Base-by-base conservation (phyloP, 1,140 invertebrate species). In the Zaprionus ghesquierei region DNA sequence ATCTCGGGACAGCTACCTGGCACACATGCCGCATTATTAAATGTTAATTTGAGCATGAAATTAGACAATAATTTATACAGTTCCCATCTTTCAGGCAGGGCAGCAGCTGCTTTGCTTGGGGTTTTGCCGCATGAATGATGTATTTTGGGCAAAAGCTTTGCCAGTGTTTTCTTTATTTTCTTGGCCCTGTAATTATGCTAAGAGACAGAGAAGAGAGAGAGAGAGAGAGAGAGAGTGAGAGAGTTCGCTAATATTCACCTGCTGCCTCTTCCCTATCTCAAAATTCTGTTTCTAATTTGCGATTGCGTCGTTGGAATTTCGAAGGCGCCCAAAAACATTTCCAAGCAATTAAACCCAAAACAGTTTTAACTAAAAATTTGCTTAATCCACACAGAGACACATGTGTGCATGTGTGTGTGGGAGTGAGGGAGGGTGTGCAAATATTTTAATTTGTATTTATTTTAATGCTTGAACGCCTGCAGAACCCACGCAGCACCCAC, bases 391-490 rank as follows among this genome's bases (percentile, higher is more conserved):
- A 46, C 3, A 58, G 12, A 63, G 51, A 41, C 33, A 33, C 31
- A 29, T 29, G 2, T 29, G 3, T 29, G 3, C 27, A 4, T 2
- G 1, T 29, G 5, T 29, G 27, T 29, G 27, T 5, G 27, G 5
- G 27, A 3, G 27, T 29, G 27, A 6, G 2, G 6, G 35, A 53
- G 29, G 72, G 51, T 46, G 50, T 12, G 50, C 20, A 86, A 82
- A 82, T 89, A 87, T 86, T 89, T 86, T 82, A 86, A 86, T 86
- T 86, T 86, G 79, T 89, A 87, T 86, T 86, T 89, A 89, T 82
- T 86, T 86, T 89, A 86, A 86, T 86, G 82, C 79, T 82, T 56
- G 75, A 89, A 86, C 82, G 84, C 82, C 58, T 77, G 59, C 61
- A n/a, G n/a, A n/a, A n/a, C n/a, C n/a, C n/a, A n/a, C 49, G 54